phyloP scores from a whole-genome alignment of 1,140 invertebrate genomes.

The Drosophila teissieri region DNA sequence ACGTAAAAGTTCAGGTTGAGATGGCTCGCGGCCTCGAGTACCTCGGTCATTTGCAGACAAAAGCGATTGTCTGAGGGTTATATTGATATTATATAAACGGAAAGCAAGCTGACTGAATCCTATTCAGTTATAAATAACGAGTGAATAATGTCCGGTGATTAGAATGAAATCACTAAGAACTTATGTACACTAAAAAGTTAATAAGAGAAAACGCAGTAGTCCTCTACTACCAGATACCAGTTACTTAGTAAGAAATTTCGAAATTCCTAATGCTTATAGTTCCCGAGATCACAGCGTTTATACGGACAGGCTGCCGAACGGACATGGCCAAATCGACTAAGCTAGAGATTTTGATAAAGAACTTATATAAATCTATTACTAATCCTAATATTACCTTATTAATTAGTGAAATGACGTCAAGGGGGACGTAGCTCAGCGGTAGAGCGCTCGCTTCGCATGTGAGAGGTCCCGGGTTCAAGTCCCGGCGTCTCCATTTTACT shows the following conservation, averaged over 20 bases:
- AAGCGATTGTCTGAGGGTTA: conserved; percentile 1
- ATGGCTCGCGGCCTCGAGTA: conserved; percentile 12
- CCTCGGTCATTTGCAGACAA: conserved; percentile 17
- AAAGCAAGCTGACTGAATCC: conserved; percentile 25
- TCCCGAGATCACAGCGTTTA: no score
- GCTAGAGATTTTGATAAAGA: no score
- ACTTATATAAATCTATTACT: no score
- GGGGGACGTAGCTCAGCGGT: no score
- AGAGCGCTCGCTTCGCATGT: neutral
- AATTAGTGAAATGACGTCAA: no score
- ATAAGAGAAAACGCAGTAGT: no score
- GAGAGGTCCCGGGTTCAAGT: neutral
- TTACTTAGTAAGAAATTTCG: no score
- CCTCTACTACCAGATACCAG: no score
- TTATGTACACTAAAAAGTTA: neutral
- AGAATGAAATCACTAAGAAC: neutral
- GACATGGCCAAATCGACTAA: no score
- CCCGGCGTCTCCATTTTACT: neutral
- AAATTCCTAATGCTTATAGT: no score
- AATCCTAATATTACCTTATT: no score
- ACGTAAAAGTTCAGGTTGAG: conserved; percentile 23
- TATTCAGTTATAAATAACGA: neutral
- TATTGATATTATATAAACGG: conserved; percentile 29
- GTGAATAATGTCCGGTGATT: neutral
- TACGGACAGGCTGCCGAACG: no score